Evolutionary conservation across 2,797 vertebrate species (phyloP).

Genomic region (Gadopsis bispinosus): DNA sequence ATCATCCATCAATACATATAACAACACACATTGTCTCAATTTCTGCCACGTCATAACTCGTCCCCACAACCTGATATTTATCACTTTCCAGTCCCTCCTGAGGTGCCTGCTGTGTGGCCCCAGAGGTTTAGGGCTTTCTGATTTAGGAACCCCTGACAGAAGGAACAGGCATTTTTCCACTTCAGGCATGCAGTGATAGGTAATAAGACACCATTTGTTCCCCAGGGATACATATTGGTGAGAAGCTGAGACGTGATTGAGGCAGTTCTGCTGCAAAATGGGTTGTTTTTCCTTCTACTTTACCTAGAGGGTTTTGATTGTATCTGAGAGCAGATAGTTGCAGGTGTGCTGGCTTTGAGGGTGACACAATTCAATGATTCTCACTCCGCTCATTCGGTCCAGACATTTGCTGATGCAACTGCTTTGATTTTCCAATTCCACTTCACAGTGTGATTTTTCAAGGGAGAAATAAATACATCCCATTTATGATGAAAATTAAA

Average conservation of each 20-base stretch:
- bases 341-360: conserved; percentile 68
- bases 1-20: conserved; percentile 52
- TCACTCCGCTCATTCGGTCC: conserved; percentile 32
- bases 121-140: conserved; percentile 66
- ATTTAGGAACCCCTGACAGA: conserved; percentile 74
- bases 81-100: conserved; percentile 51
- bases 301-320: conserved; percentile 39
- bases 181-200: conserved; percentile 55
- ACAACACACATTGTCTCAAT: conserved; percentile 68
- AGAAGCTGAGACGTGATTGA: conserved; percentile 46
- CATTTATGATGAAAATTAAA: conserved; percentile 62
- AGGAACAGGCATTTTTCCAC: conserved; percentile 70
- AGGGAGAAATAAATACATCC: conserved; percentile 70
- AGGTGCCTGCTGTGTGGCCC: conserved; percentile 60
- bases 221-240: conserved; percentile 62
- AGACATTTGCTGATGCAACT: conserved; percentile 58
- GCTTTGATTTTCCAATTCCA: conserved; percentile 68
- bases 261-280: conserved; percentile 47
- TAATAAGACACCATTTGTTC: conserved; percentile 71
- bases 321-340: conserved; percentile 51
- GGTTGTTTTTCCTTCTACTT: conserved; percentile 46
- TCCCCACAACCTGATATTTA: conserved; percentile 58
- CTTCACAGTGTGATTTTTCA: conserved; percentile 63
- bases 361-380: conserved; percentile 52
- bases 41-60: conserved; percentile 46